Conservation (phyloP, 2,113 vertebrate genomes). For the Psilopsiagon aurifrons region DNA sequence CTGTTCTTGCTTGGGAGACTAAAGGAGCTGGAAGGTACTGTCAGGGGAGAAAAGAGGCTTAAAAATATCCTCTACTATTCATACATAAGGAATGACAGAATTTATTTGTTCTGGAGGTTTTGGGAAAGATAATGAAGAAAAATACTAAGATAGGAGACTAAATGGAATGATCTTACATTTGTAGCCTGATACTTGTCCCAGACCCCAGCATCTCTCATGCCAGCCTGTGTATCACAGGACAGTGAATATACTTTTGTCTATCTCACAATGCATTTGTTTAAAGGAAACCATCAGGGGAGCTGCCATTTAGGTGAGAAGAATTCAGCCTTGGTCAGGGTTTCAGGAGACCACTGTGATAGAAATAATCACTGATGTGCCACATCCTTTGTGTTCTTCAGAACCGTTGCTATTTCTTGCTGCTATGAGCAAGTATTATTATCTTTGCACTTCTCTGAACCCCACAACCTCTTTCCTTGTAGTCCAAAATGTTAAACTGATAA, state of each 20-base stretch:
- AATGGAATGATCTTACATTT: not conserved
- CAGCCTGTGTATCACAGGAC: not conserved
- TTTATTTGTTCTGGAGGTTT: not conserved
- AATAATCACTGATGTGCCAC: not conserved
- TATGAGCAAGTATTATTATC: not conserved
- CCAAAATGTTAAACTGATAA: slow-evolving; percentile 57
- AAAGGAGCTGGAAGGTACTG: not conserved
- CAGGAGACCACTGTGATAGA: not conserved
- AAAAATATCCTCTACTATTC: not conserved
- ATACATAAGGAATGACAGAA: not conserved
- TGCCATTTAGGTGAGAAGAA: not conserved
- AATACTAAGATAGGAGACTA: not conserved
- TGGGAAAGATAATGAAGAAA: not conserved
- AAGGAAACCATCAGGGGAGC: not conserved
- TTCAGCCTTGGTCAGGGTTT: not conserved
- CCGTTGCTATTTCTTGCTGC: not conserved
- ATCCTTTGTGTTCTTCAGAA: not conserved
- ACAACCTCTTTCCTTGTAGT: slow-evolving; percentile 19
- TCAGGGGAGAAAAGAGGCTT: not conserved
- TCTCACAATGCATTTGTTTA: not conserved
- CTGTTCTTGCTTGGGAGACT: not conserved
- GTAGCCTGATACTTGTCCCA: not conserved
- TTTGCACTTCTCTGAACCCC: not conserved
- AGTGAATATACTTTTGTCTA: not conserved
- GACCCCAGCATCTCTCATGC: not conserved